phyloP scores from a whole-genome alignment of 2,888 invertebrate genomes.

The Ferrisia virgata region DNA sequence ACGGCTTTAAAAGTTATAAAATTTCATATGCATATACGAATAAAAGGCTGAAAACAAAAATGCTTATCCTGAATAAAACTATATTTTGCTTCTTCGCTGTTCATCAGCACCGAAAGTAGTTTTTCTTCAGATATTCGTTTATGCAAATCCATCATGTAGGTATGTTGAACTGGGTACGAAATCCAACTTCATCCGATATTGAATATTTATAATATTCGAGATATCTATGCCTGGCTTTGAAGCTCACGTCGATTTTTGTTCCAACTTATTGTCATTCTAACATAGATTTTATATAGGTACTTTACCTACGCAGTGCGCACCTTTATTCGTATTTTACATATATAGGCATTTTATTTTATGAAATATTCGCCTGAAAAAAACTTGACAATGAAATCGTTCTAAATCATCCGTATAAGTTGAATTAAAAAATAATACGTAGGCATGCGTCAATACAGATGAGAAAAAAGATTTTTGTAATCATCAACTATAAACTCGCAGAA shows the following conservation, averaged over 20 bases:
- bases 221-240: too few relatives aligned
- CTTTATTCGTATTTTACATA: too few relatives aligned
- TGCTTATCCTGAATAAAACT: not conserved
- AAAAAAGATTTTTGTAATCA: too few relatives aligned
- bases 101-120: slow-evolving; percentile 15
- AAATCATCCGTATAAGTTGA: too few relatives aligned
- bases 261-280: not conserved
- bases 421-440: too few relatives aligned
- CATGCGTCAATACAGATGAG: too few relatives aligned
- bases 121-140: slow-evolving; percentile 6
- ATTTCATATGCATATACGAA: not conserved
- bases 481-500: too few relatives aligned
- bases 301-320: too few relatives aligned
- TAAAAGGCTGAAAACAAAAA: not conserved
- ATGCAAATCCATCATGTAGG: not conserved
- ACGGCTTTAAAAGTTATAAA: slow-evolving; percentile 5
- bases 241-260: slow-evolving; percentile 19
- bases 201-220: slow-evolving; percentile 6
- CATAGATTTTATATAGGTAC: too few relatives aligned
- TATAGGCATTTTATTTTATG: not conserved
- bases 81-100: not conserved
- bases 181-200: slow-evolving; percentile 27
- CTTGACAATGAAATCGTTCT: too few relatives aligned
- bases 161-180: not conserved
- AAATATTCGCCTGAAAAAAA: too few relatives aligned